Evolutionary conservation across 1,140 invertebrate species (phyloP).

Genomic region (Tetragnatha versicolor): DNA sequence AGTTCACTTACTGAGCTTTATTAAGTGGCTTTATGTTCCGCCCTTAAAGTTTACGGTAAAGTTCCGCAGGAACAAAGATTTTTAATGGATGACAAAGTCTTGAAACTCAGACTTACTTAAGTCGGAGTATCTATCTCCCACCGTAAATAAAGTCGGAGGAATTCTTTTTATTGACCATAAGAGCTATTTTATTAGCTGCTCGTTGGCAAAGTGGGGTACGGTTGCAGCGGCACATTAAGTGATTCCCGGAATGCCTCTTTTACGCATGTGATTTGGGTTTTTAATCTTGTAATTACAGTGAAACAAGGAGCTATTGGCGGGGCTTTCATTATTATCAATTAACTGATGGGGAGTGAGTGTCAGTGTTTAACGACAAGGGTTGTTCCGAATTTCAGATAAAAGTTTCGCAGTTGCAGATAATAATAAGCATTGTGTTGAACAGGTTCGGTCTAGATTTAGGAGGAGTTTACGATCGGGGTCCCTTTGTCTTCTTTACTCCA

Average conservation of each 20-base stretch:
- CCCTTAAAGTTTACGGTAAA: background rate
- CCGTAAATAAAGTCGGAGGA: constrained; percentile 9
- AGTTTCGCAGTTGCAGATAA: too few relatives aligned
- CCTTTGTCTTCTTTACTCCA: too few relatives aligned
- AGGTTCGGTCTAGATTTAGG: too few relatives aligned
- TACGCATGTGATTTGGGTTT: constrained; percentile 9
- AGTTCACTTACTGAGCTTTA: too few relatives aligned
- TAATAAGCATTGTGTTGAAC: too few relatives aligned
- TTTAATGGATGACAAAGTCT: constrained; percentile 34
- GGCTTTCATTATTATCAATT: too few relatives aligned
- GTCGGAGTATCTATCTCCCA: background rate
- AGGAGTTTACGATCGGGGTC: too few relatives aligned
- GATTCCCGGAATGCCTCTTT: constrained; percentile 5
- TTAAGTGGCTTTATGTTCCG: background rate
- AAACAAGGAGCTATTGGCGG: too few relatives aligned
- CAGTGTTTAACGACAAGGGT: too few relatives aligned
- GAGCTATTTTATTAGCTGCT: constrained; percentile 33
- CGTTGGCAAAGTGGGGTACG: constrained; percentile 21
- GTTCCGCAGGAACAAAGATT: constrained; percentile 3
- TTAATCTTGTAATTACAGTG: constrained; percentile 40
- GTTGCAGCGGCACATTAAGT: constrained; percentile 35
- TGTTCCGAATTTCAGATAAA: too few relatives aligned
- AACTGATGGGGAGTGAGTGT: too few relatives aligned
- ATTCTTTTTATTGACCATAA: constrained; percentile 25
- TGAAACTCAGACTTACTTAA: background rate